Conservation (phyloP, 1,140 invertebrate species). For the Drosophila lacertosa region DNA sequence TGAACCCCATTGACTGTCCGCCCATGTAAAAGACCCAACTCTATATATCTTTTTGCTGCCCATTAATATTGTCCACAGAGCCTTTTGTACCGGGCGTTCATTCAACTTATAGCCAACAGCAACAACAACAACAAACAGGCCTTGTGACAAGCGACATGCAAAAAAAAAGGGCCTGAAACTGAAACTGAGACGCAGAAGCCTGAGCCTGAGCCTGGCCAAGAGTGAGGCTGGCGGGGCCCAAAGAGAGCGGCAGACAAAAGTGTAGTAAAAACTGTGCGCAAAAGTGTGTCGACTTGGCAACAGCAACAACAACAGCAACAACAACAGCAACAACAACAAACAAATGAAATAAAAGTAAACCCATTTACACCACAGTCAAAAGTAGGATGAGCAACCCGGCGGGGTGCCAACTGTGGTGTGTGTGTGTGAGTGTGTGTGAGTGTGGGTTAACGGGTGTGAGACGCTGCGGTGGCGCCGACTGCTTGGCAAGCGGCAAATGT, state of each 20-base stretch:
- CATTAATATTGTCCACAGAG: slow-evolving; percentile 48
- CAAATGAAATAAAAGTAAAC: slow-evolving; percentile 82
- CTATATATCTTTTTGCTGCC: slow-evolving; percentile 22
- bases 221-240: slow-evolving; percentile 14
- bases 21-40: slow-evolving; percentile 13
- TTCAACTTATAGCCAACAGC: slow-evolving; percentile 45
- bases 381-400: slow-evolving; percentile 24
- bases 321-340: slow-evolving; percentile 48
- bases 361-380: slow-evolving; percentile 73
- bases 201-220: slow-evolving; percentile 25
- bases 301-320: slow-evolving; percentile 40
- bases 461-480: slow-evolving; percentile 53
- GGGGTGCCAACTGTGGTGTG: not conserved
- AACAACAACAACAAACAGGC: slow-evolving; percentile 29
- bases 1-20: slow-evolving; percentile 5
- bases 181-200: slow-evolving; percentile 33
- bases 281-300: slow-evolving; percentile 78
- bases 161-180: slow-evolving; percentile 49
- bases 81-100: slow-evolving; percentile 40
- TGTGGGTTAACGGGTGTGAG: slow-evolving; percentile 9
- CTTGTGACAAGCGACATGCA: slow-evolving; percentile 50
- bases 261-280: slow-evolving; percentile 68
- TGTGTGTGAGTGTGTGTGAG: slow-evolving; percentile 4
- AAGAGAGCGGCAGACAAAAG: slow-evolving; percentile 44
- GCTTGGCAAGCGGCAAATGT: slow-evolving; percentile 73